Percentiles rank a stretch among this genome's conserved stretches.
Conservation (phyloP, 2,113 vertebrate genomes). For the Rhinopomastus cyanomelas region DNA sequence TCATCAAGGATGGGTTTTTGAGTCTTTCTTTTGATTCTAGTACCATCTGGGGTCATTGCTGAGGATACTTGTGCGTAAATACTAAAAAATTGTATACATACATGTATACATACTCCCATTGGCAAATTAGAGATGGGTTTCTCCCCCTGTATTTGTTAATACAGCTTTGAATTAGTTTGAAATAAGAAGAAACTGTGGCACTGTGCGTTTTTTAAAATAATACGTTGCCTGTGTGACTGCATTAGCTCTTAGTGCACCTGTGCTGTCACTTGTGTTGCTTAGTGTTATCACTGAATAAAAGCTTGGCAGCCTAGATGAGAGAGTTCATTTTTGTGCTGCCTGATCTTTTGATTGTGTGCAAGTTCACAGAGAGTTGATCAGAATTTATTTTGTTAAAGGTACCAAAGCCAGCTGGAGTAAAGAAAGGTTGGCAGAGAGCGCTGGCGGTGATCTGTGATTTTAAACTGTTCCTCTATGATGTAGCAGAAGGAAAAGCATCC, state of each 20-base stretch:
- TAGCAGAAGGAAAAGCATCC: constrained; percentile 90
- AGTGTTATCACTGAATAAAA: not conserved
- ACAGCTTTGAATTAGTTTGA: not conserved
- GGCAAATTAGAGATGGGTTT: not conserved
- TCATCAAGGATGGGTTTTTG: not conserved
- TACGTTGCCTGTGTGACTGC: too few species aligned
- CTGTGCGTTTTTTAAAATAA: not conserved
- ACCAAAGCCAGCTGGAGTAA: constrained; percentile 96
- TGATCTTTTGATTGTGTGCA: not conserved
- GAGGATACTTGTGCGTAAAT: not conserved
- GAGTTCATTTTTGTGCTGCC: not conserved
- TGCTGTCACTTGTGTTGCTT: not conserved
- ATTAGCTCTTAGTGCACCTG: not conserved
- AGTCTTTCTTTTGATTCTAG: not conserved
- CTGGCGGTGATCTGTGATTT: constrained; percentile 96
- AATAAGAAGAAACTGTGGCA: not conserved
- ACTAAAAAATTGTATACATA: too few species aligned
- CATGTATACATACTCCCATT: not conserved
- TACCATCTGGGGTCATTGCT: not conserved
- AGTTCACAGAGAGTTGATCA: not conserved
- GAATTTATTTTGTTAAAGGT: constrained; percentile 77
- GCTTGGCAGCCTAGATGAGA: not conserved
- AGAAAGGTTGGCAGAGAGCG: constrained; percentile 96
- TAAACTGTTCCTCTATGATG: constrained; percentile 95
- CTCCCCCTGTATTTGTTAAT: not conserved